Evolutionary conservation across 2,888 invertebrate genomes (phyloP).

Genomic region (Leistus spinibarbis): DNA sequence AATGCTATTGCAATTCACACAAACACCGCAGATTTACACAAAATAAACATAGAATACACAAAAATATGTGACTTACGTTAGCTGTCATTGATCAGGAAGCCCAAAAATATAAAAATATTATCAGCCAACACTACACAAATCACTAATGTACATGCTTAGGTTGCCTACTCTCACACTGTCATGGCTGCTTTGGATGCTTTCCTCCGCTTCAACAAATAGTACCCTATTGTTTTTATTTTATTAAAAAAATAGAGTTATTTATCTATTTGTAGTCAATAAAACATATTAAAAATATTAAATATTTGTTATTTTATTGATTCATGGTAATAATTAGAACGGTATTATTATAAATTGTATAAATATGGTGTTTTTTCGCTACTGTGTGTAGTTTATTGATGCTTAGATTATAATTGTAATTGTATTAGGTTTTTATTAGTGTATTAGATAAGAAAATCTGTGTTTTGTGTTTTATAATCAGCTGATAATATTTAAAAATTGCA

Average conservation of each 20-base stretch:
- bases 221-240: constrained; percentile 23
- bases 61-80: constrained; percentile 34
- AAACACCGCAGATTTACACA: constrained; percentile 13
- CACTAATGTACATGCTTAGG: constrained; percentile 40
- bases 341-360: no score
- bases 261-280: no score
- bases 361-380: no score
- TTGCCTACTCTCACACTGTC: constrained; percentile 38
- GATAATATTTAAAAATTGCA: constrained; percentile 23
- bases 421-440: neutral
- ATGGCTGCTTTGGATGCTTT: constrained; percentile 26
- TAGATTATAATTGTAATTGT: neutral
- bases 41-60: constrained; percentile 23
- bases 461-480: neutral
- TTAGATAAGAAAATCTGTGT: neutral
- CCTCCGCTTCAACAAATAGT: constrained; percentile 32
- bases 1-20: constrained; percentile 7
- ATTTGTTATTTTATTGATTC: no score
- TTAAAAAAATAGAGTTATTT: no score
- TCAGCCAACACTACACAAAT: constrained; percentile 39
- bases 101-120: constrained; percentile 35
- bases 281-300: no score
- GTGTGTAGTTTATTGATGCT: neutral
- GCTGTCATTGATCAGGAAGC: constrained; percentile 36
- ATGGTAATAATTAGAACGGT: no score